Evolutionary conservation across 2,797 vertebrate genomes (phyloP).

Genomic region (Cottoperca gobio): DNA sequence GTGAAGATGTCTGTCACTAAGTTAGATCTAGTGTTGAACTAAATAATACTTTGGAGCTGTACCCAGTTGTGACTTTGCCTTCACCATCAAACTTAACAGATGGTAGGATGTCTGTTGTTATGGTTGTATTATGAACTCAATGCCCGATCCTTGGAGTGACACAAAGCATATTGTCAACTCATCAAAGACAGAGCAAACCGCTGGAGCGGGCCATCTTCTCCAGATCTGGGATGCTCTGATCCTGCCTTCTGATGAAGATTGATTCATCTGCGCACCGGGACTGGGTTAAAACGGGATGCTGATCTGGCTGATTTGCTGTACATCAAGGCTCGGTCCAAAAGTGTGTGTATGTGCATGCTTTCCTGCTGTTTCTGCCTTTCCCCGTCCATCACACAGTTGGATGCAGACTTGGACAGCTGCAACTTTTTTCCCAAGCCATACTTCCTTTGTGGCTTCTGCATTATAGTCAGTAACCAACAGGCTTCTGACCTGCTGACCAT

Average conservation of each 20-base stretch:
- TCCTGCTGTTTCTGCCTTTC: conserved; percentile 22
- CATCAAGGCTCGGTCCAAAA: conserved; percentile 32
- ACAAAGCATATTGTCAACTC: conserved; percentile 67
- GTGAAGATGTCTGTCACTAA: conserved; percentile 1
- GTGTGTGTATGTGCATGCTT: conserved; percentile 35
- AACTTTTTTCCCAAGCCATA: conserved; percentile 32
- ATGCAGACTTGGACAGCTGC: conserved; percentile 16
- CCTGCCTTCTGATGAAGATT: conserved; percentile 56
- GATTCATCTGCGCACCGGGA: conserved; percentile 58
- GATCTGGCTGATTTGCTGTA: conserved; percentile 43
- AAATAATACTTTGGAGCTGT: conserved; percentile 21
- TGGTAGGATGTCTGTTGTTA: conserved; percentile 49
- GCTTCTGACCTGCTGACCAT: conserved; percentile 47
- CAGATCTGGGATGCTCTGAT: conserved; percentile 37
- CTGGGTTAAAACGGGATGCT: conserved; percentile 49
- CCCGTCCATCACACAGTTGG: conserved; percentile 32
- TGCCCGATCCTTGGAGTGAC: conserved; percentile 55
- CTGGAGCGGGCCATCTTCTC: conserved; percentile 40
- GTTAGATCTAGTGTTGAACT: conserved; percentile 5
- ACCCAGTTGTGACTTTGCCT: conserved; percentile 20
- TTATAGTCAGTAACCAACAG: conserved; percentile 34
- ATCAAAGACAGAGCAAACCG: conserved; percentile 56
- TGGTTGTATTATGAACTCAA: conserved; percentile 63
- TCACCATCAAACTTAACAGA: conserved; percentile 38
- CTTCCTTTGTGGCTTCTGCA: conserved; percentile 32